These are phyloP conservation scores for Drosophila imparisetae DNA, from an alignment of 2,888 invertebrate species.

Conservation along the genomic window DNA sequence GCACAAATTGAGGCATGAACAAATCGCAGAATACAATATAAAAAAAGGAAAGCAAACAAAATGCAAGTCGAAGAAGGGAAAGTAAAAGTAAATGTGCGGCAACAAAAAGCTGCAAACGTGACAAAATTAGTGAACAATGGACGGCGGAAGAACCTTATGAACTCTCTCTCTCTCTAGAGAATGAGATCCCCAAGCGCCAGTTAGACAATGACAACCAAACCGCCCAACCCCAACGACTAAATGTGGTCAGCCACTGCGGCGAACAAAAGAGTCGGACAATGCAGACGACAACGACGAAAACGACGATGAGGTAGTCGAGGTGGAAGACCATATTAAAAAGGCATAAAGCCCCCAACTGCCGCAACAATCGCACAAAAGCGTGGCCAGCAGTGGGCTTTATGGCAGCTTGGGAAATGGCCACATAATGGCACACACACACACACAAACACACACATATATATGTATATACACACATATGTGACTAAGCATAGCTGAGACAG, in stretches of 20 bases:
- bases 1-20: conserved; percentile 19
- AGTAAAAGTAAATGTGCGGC: conserved; percentile 62
- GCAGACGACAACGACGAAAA: background rate
- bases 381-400: conserved; percentile 44
- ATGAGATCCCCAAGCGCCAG: conserved; percentile 60
- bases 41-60: conserved; percentile 7
- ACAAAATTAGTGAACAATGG: conserved; percentile 81
- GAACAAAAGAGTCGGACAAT: conserved; percentile 73
- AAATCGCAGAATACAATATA: conserved; percentile 5
- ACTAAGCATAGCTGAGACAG: conserved; percentile 39
- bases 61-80: conserved; percentile 17
- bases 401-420: conserved; percentile 68
- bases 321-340: conserved; percentile 66
- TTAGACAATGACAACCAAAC: conserved; percentile 45
- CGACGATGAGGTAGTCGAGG: conserved; percentile 62
- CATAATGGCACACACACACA: conserved; percentile 61
- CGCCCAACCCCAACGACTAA: conserved; percentile 56
- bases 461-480: conserved; percentile 19
- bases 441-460: background rate
- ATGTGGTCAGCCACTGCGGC: conserved; percentile 75
- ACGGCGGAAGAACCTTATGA: conserved; percentile 68
- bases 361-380: conserved; percentile 63
- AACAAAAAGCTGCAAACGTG: conserved; percentile 80
- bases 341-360: conserved; percentile 54
- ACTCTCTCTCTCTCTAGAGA: conserved; percentile 62